phyloP scores from a whole-genome alignment of 2,797 vertebrate species.

The Acipenser oxyrinchus region DNA sequence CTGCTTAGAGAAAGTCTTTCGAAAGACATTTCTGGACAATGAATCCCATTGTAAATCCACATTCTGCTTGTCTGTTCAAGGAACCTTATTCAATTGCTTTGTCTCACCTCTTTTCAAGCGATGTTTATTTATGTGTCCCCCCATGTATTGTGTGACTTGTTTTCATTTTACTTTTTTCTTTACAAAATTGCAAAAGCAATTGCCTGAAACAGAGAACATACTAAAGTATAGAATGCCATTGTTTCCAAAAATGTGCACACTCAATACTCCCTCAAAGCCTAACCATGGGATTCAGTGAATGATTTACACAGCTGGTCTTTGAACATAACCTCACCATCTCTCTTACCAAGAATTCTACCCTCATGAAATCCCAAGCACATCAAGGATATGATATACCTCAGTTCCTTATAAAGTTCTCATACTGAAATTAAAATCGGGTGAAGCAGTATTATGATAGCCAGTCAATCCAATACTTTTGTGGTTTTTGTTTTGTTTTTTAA shows the following conservation, averaged over 20 bases:
- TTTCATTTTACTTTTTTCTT: too few species aligned
- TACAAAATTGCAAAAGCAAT: too few species aligned
- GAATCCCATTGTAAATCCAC: background rate
- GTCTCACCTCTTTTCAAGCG: too few species aligned
- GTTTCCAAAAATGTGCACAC: conserved; percentile 36
- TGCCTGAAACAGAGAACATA: conserved; percentile 18
- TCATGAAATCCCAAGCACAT: background rate
- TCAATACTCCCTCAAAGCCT: conserved; percentile 26
- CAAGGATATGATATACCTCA: background rate
- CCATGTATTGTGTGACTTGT: too few species aligned
- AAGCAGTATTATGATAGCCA: too few species aligned
- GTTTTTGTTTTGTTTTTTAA: too few species aligned
- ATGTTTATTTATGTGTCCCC: too few species aligned
- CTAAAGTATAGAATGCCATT: conserved; percentile 33
- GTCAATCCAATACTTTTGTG: too few species aligned
- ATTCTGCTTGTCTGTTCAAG: background rate
- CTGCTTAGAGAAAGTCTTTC: background rate
- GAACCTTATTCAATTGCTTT: conserved; percentile 4
- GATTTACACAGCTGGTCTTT: conserved; percentile 40
- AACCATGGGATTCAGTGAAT: conserved; percentile 25
- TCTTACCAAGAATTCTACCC: background rate
- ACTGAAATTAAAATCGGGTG: too few species aligned
- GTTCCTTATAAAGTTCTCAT: too few species aligned
- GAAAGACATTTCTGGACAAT: background rate
- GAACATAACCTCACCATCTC: conserved; percentile 20